phyloP scores from a whole-genome alignment of 2,888 invertebrate genomes.

The Prosopocoilus inquinatus region DNA sequence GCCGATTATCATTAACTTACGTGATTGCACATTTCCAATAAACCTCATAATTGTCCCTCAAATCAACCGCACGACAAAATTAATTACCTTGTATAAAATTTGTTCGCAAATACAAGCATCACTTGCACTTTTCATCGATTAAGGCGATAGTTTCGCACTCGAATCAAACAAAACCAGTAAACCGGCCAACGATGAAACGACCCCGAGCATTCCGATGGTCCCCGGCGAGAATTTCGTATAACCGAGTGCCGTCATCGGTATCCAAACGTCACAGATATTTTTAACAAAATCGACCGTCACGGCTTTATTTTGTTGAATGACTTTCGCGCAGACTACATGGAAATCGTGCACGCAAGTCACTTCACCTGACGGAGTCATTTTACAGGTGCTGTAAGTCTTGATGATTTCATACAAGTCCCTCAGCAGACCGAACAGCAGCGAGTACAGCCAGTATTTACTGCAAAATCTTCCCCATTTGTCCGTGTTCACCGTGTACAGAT shows the following conservation, averaged over 20 bases:
- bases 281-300: constrained; percentile 80
- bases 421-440: constrained; percentile 74
- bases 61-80: too few relatives aligned
- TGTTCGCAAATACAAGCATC: too few relatives aligned
- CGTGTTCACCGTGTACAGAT: constrained; percentile 64
- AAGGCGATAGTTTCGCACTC: constrained; percentile 68
- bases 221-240: constrained; percentile 76
- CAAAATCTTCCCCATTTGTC: constrained; percentile 73
- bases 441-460: constrained; percentile 83
- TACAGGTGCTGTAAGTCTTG: constrained; percentile 50
- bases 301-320: constrained; percentile 56
- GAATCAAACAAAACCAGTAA: constrained; percentile 74
- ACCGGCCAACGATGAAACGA: constrained; percentile 78
- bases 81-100: too few relatives aligned
- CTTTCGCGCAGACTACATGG: constrained; percentile 22
- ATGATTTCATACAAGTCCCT: constrained; percentile 86
- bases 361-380: neutral
- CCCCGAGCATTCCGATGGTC: constrained; percentile 73
- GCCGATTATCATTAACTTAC: too few relatives aligned
- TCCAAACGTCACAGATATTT: constrained; percentile 83
- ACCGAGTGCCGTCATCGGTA: constrained; percentile 79
- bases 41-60: too few relatives aligned
- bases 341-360: neutral
- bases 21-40: too few relatives aligned
- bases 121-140: neutral